Evolutionary conservation across 2,888 invertebrate genomes (phyloP).

Genomic region (Lycaena phlaeas): DNA sequence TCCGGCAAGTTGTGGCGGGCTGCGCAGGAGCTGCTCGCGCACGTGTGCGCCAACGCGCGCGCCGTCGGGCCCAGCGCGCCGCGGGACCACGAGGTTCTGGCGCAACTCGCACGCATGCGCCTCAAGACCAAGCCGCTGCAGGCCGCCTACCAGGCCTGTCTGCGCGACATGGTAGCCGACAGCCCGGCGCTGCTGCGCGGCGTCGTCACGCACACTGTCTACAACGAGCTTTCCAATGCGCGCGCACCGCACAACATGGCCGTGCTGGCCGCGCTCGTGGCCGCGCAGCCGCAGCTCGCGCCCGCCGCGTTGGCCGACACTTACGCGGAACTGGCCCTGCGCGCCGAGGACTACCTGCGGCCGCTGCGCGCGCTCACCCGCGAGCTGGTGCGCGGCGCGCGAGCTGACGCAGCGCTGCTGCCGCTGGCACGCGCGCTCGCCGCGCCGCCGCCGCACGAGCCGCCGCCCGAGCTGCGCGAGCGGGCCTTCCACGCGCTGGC

Average conservation of each 20-base stretch:
- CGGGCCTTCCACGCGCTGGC: constrained; percentile 87
- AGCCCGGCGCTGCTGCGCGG: constrained; percentile 89
- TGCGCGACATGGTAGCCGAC: constrained; percentile 89
- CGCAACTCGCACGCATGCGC: constrained; percentile 89
- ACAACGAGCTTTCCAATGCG: constrained; percentile 93
- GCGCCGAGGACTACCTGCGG: constrained; percentile 91
- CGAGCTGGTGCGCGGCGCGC: constrained; percentile 90
- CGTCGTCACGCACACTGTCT: constrained; percentile 91
- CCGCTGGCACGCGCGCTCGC: constrained; percentile 86
- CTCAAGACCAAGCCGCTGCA: constrained; percentile 95
- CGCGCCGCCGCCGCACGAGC: constrained; percentile 73
- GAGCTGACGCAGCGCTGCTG: constrained; percentile 81
- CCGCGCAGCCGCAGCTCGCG: constrained; percentile 85
- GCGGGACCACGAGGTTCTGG: constrained; percentile 83
- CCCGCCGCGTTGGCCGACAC: constrained; percentile 89
- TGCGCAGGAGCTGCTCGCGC: constrained; percentile 92
- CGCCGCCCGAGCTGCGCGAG: constrained; percentile 79
- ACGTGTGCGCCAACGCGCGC: constrained; percentile 90
- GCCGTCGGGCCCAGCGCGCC: constrained; percentile 74
- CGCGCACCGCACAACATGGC: constrained; percentile 97
- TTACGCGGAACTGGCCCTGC: constrained; percentile 86
- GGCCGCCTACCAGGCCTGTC: constrained; percentile 89
- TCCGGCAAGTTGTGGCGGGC: constrained; percentile 94
- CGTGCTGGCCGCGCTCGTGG: constrained; percentile 90
- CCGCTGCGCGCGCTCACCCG: constrained; percentile 88